Percentiles rank a stretch among this genome's conserved stretches.
These are phyloP conservation scores for Cyclura pinguis DNA, from an alignment of 2,797 vertebrate genomes.

Conservation along the genomic window DNA sequence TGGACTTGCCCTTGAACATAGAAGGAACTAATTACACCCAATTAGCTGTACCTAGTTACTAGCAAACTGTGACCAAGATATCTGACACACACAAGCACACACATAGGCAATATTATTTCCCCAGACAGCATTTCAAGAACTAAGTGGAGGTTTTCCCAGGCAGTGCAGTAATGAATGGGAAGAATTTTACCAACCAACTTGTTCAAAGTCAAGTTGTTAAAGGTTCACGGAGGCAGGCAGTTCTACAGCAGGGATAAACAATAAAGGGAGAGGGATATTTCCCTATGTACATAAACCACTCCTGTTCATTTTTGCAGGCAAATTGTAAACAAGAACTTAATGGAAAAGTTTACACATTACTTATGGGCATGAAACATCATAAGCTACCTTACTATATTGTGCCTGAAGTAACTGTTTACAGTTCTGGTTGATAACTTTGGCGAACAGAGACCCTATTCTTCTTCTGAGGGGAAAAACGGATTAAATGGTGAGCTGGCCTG, in stretches of 20 bases:
- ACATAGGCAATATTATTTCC: not conserved
- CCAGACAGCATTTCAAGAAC: no score
- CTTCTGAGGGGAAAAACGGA: not conserved
- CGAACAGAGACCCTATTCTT: constrained; percentile 61
- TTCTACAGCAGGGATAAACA: not conserved
- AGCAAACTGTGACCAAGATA: not conserved
- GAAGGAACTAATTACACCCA: no score
- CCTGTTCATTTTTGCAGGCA: constrained; percentile 13
- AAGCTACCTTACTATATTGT: not conserved
- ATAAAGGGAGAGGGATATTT: not conserved
- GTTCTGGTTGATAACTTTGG: constrained; percentile 43
- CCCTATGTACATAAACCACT: not conserved
- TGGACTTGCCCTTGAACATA: no score
- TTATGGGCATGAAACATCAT: not conserved
- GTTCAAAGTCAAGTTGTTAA: not conserved
- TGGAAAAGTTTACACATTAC: constrained; percentile 39
- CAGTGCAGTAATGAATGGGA: not conserved
- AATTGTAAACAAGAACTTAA: not conserved
- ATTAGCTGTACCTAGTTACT: not conserved
- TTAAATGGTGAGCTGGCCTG: constrained; percentile 39
- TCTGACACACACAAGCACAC: not conserved
- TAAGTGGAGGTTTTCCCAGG: not conserved
- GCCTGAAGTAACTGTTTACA: not conserved
- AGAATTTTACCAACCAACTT: not conserved
- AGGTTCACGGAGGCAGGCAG: not conserved